A percentile compares a stretch with the other conserved stretches of the same genome.
Conservation (phyloP, 2,113 vertebrate genomes). For the Apodemus sylvaticus region DNA sequence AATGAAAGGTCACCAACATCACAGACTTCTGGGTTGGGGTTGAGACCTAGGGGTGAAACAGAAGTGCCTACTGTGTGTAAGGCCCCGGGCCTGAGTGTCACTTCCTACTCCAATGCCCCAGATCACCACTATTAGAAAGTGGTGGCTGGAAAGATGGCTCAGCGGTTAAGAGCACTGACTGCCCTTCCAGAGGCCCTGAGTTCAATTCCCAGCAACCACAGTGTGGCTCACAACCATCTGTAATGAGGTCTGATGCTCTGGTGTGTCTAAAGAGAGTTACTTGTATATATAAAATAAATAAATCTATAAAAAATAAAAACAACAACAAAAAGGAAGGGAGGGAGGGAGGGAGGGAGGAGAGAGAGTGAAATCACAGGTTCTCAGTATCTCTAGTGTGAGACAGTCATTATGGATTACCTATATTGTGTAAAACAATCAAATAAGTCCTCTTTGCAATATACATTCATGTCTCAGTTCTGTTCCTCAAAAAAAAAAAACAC, state of each 20-base stretch:
- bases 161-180: too few relatives aligned
- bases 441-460: too few relatives aligned
- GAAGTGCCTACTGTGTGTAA: not conserved
- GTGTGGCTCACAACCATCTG: too few relatives aligned
- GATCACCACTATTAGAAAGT: not conserved
- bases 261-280: too few relatives aligned
- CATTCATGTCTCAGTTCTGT: not conserved
- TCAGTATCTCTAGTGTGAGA: not conserved
- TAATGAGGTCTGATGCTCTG: too few relatives aligned
- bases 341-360: too few relatives aligned
- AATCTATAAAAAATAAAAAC: too few relatives aligned
- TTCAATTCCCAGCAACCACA: too few relatives aligned
- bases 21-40: not conserved
- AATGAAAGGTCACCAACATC: not conserved
- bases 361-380: not conserved
- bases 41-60: not conserved
- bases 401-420: not conserved
- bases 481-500: not conserved
- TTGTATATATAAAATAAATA: too few relatives aligned
- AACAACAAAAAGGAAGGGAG: not conserved
- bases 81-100: not conserved
- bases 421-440: not conserved
- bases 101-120: not conserved
- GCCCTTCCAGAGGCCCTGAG: too few relatives aligned
- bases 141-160: too few relatives aligned